Conservation (phyloP, 2,888 invertebrate genomes). For the Oithona nana region DNA sequence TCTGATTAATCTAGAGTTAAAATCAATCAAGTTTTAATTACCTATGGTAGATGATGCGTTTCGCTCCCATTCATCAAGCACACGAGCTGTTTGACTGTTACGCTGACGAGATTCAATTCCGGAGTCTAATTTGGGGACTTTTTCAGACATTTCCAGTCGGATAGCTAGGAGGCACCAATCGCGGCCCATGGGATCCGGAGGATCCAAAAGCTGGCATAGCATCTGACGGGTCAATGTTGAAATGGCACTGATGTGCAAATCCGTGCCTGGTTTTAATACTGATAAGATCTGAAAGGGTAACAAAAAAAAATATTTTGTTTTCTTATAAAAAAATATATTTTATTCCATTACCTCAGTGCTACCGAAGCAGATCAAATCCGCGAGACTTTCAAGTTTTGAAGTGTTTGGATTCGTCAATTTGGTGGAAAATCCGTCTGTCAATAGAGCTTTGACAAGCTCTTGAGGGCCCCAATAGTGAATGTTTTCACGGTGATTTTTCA, state of each 20-base stretch:
- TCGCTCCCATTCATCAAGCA: conserved; percentile 20
- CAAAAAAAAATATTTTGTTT: background rate
- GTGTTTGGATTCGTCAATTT: conserved; percentile 31
- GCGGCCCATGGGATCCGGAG: conserved; percentile 34
- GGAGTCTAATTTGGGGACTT: conserved; percentile 32
- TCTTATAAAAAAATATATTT: background rate
- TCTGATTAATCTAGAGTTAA: conserved; percentile 13
- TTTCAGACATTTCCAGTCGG: conserved; percentile 35
- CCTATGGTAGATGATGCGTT: conserved; percentile 27
- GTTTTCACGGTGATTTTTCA: background rate
- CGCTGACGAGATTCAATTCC: conserved; percentile 21
- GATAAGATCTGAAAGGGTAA: background rate
- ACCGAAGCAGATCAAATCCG: conserved; percentile 39
- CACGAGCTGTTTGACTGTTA: conserved; percentile 24
- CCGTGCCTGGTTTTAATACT: conserved; percentile 29
- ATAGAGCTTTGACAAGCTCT: conserved; percentile 30
- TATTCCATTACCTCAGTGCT: conserved; percentile 32
- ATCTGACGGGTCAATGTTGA: conserved; percentile 37
- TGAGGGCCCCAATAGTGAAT: conserved; percentile 20
- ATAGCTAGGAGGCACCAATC: conserved; percentile 39
- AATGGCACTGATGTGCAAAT: conserved; percentile 39
- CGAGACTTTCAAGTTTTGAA: conserved; percentile 36
- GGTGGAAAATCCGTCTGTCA: conserved; percentile 26
- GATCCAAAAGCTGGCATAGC: conserved; percentile 32
- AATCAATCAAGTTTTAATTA: conserved; percentile 5